Percentiles rank a stretch among this genome's conserved stretches.
Conservation (phyloP, 2,797 vertebrate species). For the Sebastiscus tertius region DNA sequence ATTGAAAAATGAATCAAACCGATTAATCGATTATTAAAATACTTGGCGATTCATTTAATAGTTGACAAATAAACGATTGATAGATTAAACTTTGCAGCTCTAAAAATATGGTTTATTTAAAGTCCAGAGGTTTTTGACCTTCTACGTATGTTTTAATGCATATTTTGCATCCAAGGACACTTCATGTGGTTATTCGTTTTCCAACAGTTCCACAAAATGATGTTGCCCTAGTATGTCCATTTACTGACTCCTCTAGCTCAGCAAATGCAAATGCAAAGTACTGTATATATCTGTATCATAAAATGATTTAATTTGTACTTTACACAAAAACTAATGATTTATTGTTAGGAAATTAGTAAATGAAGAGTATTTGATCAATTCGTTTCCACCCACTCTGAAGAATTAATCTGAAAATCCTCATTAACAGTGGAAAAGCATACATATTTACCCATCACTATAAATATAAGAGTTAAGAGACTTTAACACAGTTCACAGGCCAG, state of each 20-base stretch:
- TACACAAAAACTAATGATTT: background rate
- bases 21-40: too few species aligned
- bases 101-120: fast-evolving
- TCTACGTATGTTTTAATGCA: background rate
- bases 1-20: too few species aligned
- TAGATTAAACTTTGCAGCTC: too few species aligned
- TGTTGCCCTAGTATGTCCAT: background rate
- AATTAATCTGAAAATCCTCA: background rate
- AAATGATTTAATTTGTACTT: background rate
- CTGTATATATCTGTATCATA: background rate
- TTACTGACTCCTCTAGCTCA: background rate
- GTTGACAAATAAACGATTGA: too few species aligned
- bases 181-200: background rate
- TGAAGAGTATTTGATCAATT: background rate
- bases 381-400: background rate
- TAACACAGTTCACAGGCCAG: slow-evolving; percentile 22
- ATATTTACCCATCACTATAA: slow-evolving; percentile 5
- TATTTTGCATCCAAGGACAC: background rate
- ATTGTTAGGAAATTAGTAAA: background rate
- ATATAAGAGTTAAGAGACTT: background rate
- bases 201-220: background rate
- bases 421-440: background rate
- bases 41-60: too few species aligned
- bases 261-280: background rate
- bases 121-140: background rate